phyloP scores from a whole-genome alignment of 35 echinoderm and acorn worm genomes.

The Nesometra sesokonis region DNA sequence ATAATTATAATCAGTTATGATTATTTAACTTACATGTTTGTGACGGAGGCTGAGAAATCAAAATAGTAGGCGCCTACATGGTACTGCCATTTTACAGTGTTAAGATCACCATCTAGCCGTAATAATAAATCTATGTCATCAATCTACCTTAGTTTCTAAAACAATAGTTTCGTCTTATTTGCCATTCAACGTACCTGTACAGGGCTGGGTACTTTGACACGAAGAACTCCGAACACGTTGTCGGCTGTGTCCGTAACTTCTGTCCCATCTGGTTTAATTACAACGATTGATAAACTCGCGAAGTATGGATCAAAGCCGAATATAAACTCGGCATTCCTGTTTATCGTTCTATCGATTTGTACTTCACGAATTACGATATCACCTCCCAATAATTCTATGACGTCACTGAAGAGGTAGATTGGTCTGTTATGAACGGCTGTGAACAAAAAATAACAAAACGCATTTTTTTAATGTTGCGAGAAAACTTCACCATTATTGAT shows the following conservation, averaged over 20 bases:
- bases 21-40: no score
- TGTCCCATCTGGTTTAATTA: not conserved
- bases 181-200: not conserved
- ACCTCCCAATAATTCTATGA: not conserved
- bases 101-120: no score
- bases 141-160: no score
- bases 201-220: not conserved
- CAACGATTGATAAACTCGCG: not conserved
- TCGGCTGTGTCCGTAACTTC: not conserved
- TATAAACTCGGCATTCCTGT: slow-evolving; percentile 1
- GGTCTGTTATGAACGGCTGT: not conserved
- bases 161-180: no score
- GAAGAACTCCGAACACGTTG: not conserved
- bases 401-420: slow-evolving; percentile 1
- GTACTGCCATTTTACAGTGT: no score
- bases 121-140: no score
- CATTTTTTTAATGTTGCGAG: no score
- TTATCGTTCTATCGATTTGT: slow-evolving; percentile 1
- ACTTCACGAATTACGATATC: not conserved
- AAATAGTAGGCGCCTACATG: no score
- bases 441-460: not conserved
- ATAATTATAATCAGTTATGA: no score
- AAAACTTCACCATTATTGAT: no score
- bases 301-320: not conserved
- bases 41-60: no score